These are phyloP conservation scores for Phaenicophaeus curvirostris DNA, from an alignment of 2,797 vertebrate genomes.

Conservation along the genomic window DNA sequence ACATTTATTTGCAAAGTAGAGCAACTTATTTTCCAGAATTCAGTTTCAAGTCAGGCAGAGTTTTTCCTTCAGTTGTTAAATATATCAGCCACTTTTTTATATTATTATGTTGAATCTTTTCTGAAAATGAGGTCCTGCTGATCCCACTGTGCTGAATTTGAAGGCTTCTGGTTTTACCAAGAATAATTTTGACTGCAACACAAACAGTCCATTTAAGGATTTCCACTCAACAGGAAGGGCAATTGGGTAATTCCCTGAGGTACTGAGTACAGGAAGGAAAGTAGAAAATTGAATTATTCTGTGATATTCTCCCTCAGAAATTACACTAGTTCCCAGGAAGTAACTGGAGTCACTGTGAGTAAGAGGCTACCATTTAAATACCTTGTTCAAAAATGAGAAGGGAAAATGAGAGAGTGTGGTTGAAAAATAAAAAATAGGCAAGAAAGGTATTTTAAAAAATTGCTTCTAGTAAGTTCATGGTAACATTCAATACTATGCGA, in stretches of 20 bases:
- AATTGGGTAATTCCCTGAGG: not conserved
- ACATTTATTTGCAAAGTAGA: not conserved
- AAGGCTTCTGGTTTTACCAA: not conserved
- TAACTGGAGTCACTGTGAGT: not conserved
- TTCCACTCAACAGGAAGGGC: not conserved
- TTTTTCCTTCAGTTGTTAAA: not conserved
- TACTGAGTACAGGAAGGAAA: not conserved
- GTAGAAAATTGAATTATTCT: not conserved
- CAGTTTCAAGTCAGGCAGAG: not conserved
- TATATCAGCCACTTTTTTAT: not conserved
- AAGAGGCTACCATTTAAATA: not conserved
- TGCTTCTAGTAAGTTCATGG: not conserved
- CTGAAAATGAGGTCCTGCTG: not conserved
- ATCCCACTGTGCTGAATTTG: not conserved
- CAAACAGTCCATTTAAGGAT: slow-evolving; percentile 29
- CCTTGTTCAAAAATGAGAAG: not conserved
- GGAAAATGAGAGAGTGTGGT: not conserved
- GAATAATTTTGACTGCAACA: slow-evolving; percentile 9
- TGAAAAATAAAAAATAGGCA: not conserved
- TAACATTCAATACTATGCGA: not conserved
- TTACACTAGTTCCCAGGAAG: not conserved
- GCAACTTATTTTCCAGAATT: not conserved
- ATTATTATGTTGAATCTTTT: not conserved
- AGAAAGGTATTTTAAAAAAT: not conserved
- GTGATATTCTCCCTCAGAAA: not conserved